phyloP scores from a whole-genome alignment of 2,888 invertebrate genomes.

The Orthonevra nobilis region DNA sequence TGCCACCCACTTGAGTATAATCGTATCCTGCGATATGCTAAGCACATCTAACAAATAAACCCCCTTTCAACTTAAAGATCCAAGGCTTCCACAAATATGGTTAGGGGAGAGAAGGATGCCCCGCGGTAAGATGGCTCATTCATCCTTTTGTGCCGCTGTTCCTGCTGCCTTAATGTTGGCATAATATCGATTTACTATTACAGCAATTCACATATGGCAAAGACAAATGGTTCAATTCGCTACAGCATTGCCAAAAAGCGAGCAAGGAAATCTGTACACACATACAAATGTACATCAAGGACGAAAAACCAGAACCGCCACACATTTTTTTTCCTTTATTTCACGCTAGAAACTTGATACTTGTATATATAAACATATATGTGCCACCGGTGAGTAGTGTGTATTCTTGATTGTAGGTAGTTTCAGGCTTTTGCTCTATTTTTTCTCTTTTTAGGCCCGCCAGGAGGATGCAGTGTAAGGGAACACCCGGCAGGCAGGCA shows the following conservation, averaged over 20 bases:
- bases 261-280: slow-evolving; percentile 44
- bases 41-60: too few relatives aligned
- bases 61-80: slow-evolving; percentile 36
- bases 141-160: slow-evolving; percentile 35
- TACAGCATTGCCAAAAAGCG: slow-evolving; percentile 53
- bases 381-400: not conserved
- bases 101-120: not conserved
- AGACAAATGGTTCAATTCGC: slow-evolving; percentile 70
- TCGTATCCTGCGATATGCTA: slow-evolving; percentile 24
- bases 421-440: slow-evolving; percentile 9
- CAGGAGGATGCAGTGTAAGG: slow-evolving; percentile 50
- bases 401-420: slow-evolving; percentile 28
- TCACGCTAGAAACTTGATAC: slow-evolving; percentile 41
- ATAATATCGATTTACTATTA: slow-evolving; percentile 68
- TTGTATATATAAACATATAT: not conserved
- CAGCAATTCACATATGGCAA: slow-evolving; percentile 66
- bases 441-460: slow-evolving; percentile 25
- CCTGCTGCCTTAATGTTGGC: slow-evolving; percentile 58
- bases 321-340: slow-evolving; percentile 38
- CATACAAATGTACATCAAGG: slow-evolving; percentile 3
- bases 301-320: slow-evolving; percentile 10
- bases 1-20: slow-evolving; percentile 53
- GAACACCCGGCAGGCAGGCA: slow-evolving; percentile 28
- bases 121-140: slow-evolving; percentile 20
- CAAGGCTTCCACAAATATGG: slow-evolving; percentile 45